Percentiles rank a stretch among this genome's conserved stretches.
Conservation (phyloP, 2,797 vertebrate genomes). For the Carduelis carduelis region DNA sequence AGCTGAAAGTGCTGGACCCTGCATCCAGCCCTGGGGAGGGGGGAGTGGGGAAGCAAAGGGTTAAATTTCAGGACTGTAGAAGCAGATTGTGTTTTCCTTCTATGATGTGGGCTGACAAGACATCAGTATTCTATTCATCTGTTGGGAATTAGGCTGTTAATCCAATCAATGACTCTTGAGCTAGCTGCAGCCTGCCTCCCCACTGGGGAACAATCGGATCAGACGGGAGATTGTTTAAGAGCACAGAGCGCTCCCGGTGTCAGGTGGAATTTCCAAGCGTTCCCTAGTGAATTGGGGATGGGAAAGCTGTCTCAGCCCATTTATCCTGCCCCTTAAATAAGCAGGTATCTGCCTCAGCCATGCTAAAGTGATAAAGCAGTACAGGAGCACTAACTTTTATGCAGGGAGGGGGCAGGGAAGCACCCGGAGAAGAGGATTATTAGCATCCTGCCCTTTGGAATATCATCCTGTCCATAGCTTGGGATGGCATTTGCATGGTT, state of each 20-base stretch:
- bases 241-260: conserved; percentile 75
- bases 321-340: conserved; percentile 80
- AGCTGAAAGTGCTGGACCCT: not conserved
- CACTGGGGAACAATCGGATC: conserved; percentile 89
- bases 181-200: conserved; percentile 88
- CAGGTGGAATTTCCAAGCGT: conserved; percentile 81
- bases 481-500: not conserved
- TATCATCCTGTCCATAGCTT: not conserved
- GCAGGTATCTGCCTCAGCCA: conserved; percentile 76
- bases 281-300: conserved; percentile 80
- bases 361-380: conserved; percentile 69
- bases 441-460: not conserved
- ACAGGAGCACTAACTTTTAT: conserved; percentile 60
- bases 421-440: not conserved
- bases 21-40: not conserved
- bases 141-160: conserved; percentile 97
- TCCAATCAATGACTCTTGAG: conserved; percentile 93
- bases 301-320: conserved; percentile 78
- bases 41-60: conserved; percentile 40
- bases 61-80: conserved; percentile 77
- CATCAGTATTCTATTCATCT: conserved; percentile 93
- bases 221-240: conserved; percentile 85
- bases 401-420: conserved; percentile 27
- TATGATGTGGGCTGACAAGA: conserved; percentile 86
- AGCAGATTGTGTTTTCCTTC: conserved; percentile 82